Evolutionary conservation across 2,113 vertebrate genomes (phyloP).

Genomic region (Engraulis encrasicolus): DNA sequence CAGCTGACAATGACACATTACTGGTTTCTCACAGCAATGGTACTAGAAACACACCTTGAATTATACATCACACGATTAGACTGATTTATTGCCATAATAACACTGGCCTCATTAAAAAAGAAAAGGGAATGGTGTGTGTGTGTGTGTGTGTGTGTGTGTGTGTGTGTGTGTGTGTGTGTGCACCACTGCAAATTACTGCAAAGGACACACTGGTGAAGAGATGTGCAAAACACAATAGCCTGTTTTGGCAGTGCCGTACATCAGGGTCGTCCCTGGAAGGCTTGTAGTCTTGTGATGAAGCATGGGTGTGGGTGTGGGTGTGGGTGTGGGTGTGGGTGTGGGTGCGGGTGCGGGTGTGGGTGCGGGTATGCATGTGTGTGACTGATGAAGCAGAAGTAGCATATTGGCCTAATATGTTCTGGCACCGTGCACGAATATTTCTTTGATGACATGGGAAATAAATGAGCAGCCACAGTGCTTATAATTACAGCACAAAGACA

Average conservation of each 20-base stretch:
- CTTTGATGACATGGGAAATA: conserved; percentile 86
- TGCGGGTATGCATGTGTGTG: conserved; percentile 46
- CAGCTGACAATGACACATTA: conserved; percentile 96
- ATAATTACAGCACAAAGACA: conserved; percentile 74
- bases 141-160: conserved; percentile 59
- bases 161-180: conserved; percentile 69
- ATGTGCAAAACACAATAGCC: conserved; percentile 86
- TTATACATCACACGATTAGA: conserved; percentile 98
- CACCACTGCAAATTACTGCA: conserved; percentile 91
- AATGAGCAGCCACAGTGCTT: conserved; percentile 81
- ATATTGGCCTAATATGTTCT: conserved; percentile 91
- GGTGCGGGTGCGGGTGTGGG: conserved; percentile 43
- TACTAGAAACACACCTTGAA: conserved; percentile 99
- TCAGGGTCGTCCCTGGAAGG: conserved; percentile 82
- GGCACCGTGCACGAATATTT: conserved; percentile 79
- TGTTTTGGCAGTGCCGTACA: conserved; percentile 89
- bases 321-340: background rate
- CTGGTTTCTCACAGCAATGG: conserved; percentile 93
- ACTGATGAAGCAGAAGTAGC: conserved; percentile 86
- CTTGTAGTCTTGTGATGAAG: conserved; percentile 61
- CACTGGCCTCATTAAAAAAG: conserved; percentile 98
- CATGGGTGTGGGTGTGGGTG: background rate
- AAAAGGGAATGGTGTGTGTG: conserved; percentile 72
- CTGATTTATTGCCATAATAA: conserved; percentile 99
- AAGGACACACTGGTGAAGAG: conserved; percentile 81